These are phyloP conservation scores for Pseudorectes ferrugineus DNA, from an alignment of 2,113 vertebrate genomes.

Conservation along the genomic window DNA sequence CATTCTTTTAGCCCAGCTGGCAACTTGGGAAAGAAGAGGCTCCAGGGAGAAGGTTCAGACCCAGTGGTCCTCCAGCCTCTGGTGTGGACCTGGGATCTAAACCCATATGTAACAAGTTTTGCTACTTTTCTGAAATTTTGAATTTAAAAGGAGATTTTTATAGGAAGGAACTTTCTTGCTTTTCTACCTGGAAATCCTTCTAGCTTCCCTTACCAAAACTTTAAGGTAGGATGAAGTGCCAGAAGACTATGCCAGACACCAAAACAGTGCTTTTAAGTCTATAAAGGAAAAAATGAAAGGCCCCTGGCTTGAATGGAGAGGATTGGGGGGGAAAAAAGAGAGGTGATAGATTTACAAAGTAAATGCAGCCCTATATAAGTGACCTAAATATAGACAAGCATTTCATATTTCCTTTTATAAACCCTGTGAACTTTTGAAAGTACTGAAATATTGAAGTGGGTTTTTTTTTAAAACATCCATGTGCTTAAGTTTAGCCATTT, in stretches of 20 bases:
- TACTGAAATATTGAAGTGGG: background rate
- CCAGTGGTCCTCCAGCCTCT: background rate
- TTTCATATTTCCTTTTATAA: background rate
- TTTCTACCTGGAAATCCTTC: background rate
- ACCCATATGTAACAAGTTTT: background rate
- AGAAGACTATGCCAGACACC: background rate
- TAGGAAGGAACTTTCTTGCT: background rate
- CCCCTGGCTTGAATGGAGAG: background rate
- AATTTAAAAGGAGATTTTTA: background rate
- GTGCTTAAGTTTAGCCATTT: background rate
- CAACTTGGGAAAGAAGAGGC: background rate
- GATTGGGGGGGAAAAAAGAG: background rate
- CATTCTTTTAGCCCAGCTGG: background rate
- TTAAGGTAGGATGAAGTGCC: background rate
- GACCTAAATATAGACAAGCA: background rate
- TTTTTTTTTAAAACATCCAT: background rate
- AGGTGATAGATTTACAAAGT: background rate
- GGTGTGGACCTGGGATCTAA: background rate
- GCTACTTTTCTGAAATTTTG: background rate
- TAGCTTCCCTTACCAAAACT: background rate
- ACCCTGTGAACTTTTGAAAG: background rate
- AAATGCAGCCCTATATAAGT: background rate
- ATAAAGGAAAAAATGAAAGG: background rate
- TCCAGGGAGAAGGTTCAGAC: background rate
- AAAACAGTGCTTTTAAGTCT: background rate